A percentile compares a stretch with the other conserved stretches of the same genome.
These are phyloP conservation scores for Psilopogon haemacephalus DNA, from an alignment of 2,113 vertebrate genomes.

Conservation along the genomic window DNA sequence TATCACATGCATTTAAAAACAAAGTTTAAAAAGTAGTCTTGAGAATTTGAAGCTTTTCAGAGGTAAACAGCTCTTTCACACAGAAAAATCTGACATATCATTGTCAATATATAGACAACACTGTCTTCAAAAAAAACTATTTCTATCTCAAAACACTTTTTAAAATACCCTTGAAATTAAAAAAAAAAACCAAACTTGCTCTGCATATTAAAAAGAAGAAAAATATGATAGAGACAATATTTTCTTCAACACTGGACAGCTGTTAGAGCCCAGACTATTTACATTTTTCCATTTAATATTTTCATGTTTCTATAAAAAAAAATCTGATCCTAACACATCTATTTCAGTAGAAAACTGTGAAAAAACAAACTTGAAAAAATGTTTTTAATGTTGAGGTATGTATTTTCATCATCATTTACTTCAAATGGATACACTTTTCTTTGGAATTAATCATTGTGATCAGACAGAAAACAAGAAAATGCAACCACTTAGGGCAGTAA, in stretches of 20 bases:
- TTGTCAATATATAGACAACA: neutral
- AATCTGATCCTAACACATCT: neutral
- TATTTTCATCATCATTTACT: neutral
- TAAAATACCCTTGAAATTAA: neutral
- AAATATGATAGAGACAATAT: neutral
- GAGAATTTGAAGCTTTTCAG: neutral
- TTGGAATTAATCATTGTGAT: neutral
- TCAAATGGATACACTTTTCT: neutral
- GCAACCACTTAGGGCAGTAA: neutral
- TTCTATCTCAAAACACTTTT: neutral
- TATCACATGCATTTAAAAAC: neutral
- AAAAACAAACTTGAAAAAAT: neutral
- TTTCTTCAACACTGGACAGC: neutral
- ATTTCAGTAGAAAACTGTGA: neutral
- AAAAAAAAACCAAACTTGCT: neutral
- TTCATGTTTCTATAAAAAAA: neutral
- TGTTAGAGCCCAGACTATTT: neutral
- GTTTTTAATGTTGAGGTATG: neutral
- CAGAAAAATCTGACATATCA: neutral
- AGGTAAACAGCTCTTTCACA: neutral
- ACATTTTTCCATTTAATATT: neutral
- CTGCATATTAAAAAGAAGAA: neutral
- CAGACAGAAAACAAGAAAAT: neutral
- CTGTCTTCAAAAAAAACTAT: neutral
- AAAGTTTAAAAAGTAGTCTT: neutral